These are phyloP conservation scores for Timandra comae DNA, from an alignment of 2,888 invertebrate species.

Conservation along the genomic window DNA sequence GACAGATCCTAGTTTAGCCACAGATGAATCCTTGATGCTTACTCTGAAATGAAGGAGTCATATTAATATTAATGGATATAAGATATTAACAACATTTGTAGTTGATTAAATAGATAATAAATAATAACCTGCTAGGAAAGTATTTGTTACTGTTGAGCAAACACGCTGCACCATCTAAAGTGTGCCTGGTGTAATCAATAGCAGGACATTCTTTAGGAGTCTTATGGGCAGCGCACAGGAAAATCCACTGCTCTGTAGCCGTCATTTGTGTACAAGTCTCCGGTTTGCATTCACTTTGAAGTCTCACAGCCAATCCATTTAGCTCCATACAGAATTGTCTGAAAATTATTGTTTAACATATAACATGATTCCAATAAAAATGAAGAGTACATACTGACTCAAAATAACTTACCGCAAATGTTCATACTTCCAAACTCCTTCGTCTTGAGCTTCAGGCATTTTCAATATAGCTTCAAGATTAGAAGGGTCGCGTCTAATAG, in stretches of 20 bases:
- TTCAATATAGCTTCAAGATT: constrained; percentile 96
- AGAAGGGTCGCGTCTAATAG: constrained; percentile 93
- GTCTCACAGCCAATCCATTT: constrained; percentile 97
- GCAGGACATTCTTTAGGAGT: constrained; percentile 99
- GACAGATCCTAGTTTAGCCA: constrained; percentile 98
- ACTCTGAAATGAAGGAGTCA: constrained; percentile 80
- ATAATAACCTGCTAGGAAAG: constrained; percentile 94
- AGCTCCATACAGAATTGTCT: constrained; percentile 99
- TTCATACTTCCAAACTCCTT: constrained; percentile 99
- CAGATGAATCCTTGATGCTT: constrained; percentile 99
- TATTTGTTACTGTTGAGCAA: constrained; percentile 99
- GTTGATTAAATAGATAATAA: neutral
- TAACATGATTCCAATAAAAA: no score
- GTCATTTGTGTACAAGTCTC: constrained; percentile 99
- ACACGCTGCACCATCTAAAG: constrained; percentile 98
- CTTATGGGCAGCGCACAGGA: constrained; percentile 99
- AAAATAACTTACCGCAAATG: constrained; percentile 84
- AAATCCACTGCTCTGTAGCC: constrained; percentile 99
- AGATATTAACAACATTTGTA: neutral
- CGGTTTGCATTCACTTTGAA: constrained; percentile 97
- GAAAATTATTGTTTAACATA: constrained; percentile 29
- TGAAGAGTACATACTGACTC: no score
- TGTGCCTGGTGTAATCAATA: constrained; percentile 99
- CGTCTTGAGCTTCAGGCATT: constrained; percentile 98
- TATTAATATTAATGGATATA: neutral